phyloP scores from a whole-genome alignment of 2,888 invertebrate genomes.

The Eupithecia subfuscata region DNA sequence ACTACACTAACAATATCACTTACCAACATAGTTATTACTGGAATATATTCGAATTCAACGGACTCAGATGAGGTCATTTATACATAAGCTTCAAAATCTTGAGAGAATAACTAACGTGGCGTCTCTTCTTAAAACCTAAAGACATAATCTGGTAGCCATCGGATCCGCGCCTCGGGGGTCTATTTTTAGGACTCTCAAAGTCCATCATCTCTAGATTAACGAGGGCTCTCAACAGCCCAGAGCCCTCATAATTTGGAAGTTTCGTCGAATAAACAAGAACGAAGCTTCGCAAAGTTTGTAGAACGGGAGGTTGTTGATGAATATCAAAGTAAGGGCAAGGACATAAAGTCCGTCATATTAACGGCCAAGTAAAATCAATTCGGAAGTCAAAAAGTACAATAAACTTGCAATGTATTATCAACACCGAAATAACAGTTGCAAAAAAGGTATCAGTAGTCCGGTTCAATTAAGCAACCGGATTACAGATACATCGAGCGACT shows the following conservation, averaged over 20 bases:
- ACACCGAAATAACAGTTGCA: too few species aligned
- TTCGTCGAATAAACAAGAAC: conserved; percentile 24
- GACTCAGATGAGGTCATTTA: too few species aligned
- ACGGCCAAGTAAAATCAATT: not conserved
- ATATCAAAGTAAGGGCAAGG: not conserved
- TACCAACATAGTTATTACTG: too few species aligned
- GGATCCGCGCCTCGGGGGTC: conserved; percentile 13
- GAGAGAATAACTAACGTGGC: not conserved
- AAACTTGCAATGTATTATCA: too few species aligned
- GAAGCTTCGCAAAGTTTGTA: not conserved
- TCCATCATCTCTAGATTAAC: conserved; percentile 25
- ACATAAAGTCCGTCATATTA: not conserved
- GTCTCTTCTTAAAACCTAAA: not conserved
- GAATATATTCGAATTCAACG: too few species aligned
- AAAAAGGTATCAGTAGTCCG: too few species aligned
- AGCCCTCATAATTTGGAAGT: conserved; percentile 28
- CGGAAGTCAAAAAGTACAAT: too few species aligned
- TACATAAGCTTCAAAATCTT: not conserved
- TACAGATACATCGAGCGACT: too few species aligned
- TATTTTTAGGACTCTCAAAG: conserved; percentile 22
- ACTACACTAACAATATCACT: too few species aligned
- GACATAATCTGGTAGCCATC: not conserved
- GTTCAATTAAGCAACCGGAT: too few species aligned
- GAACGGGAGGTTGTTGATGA: not conserved
- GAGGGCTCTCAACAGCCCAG: conserved; percentile 20